Conservation (phyloP, 2,888 invertebrate genomes). For the Meta bourneti region DNA sequence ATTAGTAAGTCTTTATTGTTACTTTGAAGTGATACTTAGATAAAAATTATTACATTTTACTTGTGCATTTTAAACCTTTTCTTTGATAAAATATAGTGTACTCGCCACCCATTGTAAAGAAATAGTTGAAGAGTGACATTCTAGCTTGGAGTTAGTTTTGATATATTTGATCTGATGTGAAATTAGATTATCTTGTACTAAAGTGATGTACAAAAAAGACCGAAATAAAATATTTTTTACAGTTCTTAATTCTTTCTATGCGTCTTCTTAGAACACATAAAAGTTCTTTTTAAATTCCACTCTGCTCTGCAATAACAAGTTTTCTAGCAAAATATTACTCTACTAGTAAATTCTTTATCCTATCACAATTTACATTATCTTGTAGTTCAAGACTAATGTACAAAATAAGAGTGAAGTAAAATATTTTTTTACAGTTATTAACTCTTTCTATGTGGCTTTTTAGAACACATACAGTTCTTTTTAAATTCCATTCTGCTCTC, state of each 20-base stretch:
- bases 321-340: not conserved
- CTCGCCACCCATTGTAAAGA: not conserved
- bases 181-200: not conserved
- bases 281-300: not conserved
- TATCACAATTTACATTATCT: not conserved
- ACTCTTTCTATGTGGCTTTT: too few relatives aligned
- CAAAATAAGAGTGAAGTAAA: too few relatives aligned
- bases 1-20: too few relatives aligned
- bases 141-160: not conserved
- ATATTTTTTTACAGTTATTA: too few relatives aligned
- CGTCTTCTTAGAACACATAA: not conserved
- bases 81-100: not conserved
- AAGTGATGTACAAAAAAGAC: not conserved
- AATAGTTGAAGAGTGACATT: not conserved
- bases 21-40: not conserved
- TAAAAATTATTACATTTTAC: not conserved
- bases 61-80: not conserved
- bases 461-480: too few relatives aligned
- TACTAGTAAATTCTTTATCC: not conserved
- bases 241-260: not conserved
- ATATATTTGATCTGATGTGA: constrained; percentile 18
- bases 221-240: constrained; percentile 8
- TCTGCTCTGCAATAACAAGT: not conserved
- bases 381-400: too few relatives aligned
- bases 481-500: too few relatives aligned